A percentile compares a stretch with the other conserved stretches of the same genome.
Evolutionary conservation across 2,888 invertebrate species (phyloP).

Genomic region (Hedya salicella): DNA sequence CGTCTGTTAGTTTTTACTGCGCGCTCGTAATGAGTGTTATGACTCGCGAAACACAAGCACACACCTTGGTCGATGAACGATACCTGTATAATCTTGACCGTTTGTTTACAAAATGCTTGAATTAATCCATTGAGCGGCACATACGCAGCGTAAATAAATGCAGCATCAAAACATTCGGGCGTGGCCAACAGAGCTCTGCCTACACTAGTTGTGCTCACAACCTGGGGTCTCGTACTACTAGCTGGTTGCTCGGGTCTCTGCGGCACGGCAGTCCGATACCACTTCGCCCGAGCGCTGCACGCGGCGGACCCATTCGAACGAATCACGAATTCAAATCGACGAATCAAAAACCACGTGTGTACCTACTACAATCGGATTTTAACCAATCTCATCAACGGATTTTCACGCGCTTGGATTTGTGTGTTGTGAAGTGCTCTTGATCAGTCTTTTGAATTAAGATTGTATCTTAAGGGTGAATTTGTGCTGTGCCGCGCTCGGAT

Average conservation of each 20-base stretch:
- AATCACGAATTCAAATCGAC: slow-evolving; percentile 39
- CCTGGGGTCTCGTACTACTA: slow-evolving; percentile 11
- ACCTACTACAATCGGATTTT: slow-evolving; percentile 9
- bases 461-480: slow-evolving; percentile 53
- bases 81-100: slow-evolving; percentile 50
- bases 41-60: slow-evolving; percentile 17
- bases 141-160: slow-evolving; percentile 43
- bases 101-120: slow-evolving; percentile 50
- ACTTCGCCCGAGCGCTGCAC: slow-evolving; percentile 54
- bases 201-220: not conserved
- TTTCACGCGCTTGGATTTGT: slow-evolving; percentile 15
- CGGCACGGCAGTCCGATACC: slow-evolving; percentile 53
- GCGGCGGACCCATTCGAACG: slow-evolving; percentile 48
- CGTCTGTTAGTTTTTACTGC: slow-evolving; percentile 10
- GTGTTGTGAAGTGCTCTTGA: slow-evolving; percentile 54
- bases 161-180: slow-evolving; percentile 71
- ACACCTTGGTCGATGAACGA: slow-evolving; percentile 58
- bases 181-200: slow-evolving; percentile 55
- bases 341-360: slow-evolving; percentile 37
- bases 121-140: slow-evolving; percentile 48
- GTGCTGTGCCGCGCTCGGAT: slow-evolving; percentile 44
- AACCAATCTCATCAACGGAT: slow-evolving; percentile 36
- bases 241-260: slow-evolving; percentile 35
- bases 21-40: slow-evolving; percentile 27
- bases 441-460: slow-evolving; percentile 57